A percentile compares a stretch with the other conserved stretches of the same genome.
Evolutionary conservation across 2,888 invertebrate genomes (phyloP).

Genomic region (Brachynemurus nebulosus): DNA sequence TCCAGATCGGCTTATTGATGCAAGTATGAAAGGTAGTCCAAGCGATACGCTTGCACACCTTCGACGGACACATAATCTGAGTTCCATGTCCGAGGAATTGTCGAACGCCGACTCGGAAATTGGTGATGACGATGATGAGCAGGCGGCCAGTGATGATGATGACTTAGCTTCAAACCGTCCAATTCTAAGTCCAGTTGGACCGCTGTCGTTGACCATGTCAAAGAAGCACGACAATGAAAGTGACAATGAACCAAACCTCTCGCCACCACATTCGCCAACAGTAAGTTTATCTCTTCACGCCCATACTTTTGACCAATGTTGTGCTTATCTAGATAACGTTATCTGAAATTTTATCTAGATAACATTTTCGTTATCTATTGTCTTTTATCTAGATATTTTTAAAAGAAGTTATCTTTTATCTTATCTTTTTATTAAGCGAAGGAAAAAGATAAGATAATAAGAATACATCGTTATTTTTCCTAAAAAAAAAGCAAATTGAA

Average conservation of each 20-base stretch:
- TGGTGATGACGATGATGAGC: conserved; percentile 38
- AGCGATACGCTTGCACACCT: no score
- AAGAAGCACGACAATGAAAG: conserved; percentile 39
- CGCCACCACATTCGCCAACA: conserved; percentile 20
- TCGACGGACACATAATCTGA: conserved; percentile 47
- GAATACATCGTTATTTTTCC: no score
- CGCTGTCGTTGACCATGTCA: conserved; percentile 50
- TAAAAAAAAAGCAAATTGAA: no score
- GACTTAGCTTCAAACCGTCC: conserved; percentile 38
- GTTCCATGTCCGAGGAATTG: conserved; percentile 51
- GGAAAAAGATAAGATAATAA: no score
- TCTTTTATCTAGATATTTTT: no score
- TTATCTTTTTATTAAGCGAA: no score
- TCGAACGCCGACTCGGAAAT: conserved; percentile 56
- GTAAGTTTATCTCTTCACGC: not conserved
- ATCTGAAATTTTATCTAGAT: no score
- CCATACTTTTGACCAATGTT: no score
- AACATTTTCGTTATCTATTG: no score
- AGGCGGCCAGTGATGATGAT: conserved; percentile 32
- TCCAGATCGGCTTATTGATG: conserved; percentile 22
- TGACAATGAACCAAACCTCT: conserved; percentile 35
- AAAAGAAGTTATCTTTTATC: no score
- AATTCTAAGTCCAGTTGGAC: conserved; percentile 43
- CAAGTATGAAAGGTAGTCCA: no score
- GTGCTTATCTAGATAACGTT: no score